These are phyloP conservation scores for Siniperca undulata DNA, from an alignment of 2,797 vertebrate species.

Conservation along the genomic window DNA sequence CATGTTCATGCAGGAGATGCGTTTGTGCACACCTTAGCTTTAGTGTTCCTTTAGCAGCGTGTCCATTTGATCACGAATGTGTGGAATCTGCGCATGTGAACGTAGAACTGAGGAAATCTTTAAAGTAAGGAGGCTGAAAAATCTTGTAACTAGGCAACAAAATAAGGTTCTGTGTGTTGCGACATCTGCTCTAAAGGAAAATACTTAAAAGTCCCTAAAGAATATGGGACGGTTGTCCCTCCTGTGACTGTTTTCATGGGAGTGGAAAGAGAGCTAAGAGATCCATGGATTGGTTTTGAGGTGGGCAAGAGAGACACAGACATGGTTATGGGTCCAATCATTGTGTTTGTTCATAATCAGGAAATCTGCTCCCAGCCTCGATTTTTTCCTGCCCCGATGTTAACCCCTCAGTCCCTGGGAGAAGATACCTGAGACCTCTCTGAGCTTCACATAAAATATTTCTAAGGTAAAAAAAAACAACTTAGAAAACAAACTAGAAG, in stretches of 20 bases:
- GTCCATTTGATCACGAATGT: constrained; percentile 4
- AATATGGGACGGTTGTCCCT: constrained; percentile 32
- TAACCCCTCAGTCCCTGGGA: constrained; percentile 23
- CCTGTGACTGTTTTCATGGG: constrained; percentile 3
- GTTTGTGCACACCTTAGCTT: not conserved
- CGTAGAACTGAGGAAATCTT: not conserved
- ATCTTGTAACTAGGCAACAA: constrained; percentile 74
- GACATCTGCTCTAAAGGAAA: constrained; percentile 42
- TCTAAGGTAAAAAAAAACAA: not conserved
- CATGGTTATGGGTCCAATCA: constrained; percentile 33
- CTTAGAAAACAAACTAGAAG: not conserved
- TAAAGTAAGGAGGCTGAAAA: constrained; percentile 36
- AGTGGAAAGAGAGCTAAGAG: constrained; percentile 33
- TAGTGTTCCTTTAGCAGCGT: not conserved
- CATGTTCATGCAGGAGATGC: not conserved
- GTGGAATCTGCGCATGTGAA: not conserved
- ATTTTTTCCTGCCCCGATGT: constrained; percentile 1
- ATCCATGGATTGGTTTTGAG: constrained; percentile 52
- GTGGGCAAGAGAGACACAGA: constrained; percentile 29
- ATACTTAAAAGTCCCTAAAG: constrained; percentile 44
- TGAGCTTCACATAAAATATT: constrained; percentile 12
- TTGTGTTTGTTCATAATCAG: constrained; percentile 58
- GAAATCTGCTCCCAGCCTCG: constrained; percentile 10
- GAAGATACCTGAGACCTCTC: not conserved
- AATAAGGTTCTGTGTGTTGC: constrained; percentile 36